These are phyloP conservation scores for Leucoraja erinaceus DNA, from an alignment of 2,113 vertebrate genomes.

Conservation along the genomic window DNA sequence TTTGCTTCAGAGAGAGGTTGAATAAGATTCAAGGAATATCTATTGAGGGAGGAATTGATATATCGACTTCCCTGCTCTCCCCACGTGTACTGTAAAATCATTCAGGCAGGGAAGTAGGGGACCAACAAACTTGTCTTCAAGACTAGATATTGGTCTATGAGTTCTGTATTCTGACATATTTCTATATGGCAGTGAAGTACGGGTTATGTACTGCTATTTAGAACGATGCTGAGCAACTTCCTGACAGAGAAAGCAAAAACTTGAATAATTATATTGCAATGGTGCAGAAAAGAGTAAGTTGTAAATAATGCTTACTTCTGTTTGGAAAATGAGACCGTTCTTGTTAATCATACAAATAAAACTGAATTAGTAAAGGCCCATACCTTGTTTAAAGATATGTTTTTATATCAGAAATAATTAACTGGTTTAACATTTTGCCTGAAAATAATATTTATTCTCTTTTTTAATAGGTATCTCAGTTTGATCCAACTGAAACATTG, in stretches of 20 bases:
- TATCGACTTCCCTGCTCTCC: too few relatives aligned
- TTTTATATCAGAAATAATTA: conserved; percentile 11
- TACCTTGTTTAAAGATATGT: background rate
- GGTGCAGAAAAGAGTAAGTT: background rate
- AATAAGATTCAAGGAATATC: too few relatives aligned
- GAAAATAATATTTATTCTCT: conserved; percentile 40
- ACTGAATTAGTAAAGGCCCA: background rate
- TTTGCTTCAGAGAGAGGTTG: too few relatives aligned
- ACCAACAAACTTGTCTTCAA: too few relatives aligned
- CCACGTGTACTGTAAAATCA: too few relatives aligned
- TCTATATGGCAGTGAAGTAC: too few relatives aligned
- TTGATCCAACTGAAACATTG: conserved; percentile 83
- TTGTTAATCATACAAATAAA: background rate
- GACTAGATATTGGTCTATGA: too few relatives aligned
- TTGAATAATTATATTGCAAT: background rate
- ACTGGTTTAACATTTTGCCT: background rate
- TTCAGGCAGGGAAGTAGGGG: too few relatives aligned
- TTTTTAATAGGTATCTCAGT: conserved; percentile 78
- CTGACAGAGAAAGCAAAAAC: background rate
- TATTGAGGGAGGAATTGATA: too few relatives aligned
- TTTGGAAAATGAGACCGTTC: background rate
- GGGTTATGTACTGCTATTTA: too few relatives aligned
- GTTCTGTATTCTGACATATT: too few relatives aligned
- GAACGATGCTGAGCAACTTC: background rate
- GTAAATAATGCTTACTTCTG: background rate